phyloP scores from a whole-genome alignment of 2,888 invertebrate species.

The Eupithecia exiguata region DNA sequence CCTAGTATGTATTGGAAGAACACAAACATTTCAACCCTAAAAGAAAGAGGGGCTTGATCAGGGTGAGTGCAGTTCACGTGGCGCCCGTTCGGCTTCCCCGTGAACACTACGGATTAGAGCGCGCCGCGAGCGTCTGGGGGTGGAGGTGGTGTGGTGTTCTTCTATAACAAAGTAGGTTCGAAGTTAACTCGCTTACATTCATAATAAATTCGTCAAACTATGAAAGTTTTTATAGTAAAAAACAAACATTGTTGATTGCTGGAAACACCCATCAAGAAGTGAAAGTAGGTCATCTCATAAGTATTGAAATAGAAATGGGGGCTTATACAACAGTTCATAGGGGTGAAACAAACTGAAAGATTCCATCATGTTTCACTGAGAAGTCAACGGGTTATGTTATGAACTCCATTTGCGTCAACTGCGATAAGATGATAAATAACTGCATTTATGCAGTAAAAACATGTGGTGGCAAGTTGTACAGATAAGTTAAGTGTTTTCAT shows the following conservation, averaged over 20 bases:
- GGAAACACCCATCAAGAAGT: background rate
- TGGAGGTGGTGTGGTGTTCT: too few relatives aligned
- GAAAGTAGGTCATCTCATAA: background rate
- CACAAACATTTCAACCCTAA: too few relatives aligned
- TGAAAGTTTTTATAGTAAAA: too few relatives aligned
- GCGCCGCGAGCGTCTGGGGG: too few relatives aligned
- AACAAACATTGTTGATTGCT: background rate
- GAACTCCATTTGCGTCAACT: constrained; percentile 28
- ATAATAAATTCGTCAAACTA: too few relatives aligned
- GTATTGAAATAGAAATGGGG: background rate
- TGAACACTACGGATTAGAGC: too few relatives aligned
- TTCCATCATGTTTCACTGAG: constrained; percentile 9
- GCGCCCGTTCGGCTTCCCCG: too few relatives aligned
- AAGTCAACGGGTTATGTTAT: constrained; percentile 17
- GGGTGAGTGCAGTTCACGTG: too few relatives aligned
- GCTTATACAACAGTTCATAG: background rate
- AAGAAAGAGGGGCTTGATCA: too few relatives aligned
- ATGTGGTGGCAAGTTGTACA: constrained; percentile 10
- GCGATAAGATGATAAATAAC: constrained; percentile 24
- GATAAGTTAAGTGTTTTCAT: constrained; percentile 20
- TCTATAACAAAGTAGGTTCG: too few relatives aligned
- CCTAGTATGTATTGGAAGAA: too few relatives aligned
- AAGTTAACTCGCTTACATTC: too few relatives aligned
- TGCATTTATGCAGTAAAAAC: constrained; percentile 19
- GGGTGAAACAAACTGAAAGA: constrained; percentile 6